These are phyloP conservation scores for Mirounga angustirostris DNA, from an alignment of 2,113 vertebrate genomes.

Conservation along the genomic window DNA sequence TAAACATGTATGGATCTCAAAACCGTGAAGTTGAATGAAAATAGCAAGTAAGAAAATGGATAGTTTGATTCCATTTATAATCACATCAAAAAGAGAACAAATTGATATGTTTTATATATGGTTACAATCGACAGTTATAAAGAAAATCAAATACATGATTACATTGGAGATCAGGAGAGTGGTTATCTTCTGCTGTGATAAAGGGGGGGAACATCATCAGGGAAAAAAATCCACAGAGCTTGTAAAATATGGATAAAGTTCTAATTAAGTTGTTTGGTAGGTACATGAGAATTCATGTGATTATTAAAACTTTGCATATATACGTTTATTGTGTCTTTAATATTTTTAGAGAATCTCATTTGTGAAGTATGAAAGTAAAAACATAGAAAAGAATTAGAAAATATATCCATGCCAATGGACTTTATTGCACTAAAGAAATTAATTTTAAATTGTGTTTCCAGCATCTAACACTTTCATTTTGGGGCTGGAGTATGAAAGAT, in stretches of 20 bases:
- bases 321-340: neutral
- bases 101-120: neutral
- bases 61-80: neutral
- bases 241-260: neutral
- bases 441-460: neutral
- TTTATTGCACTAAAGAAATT: neutral
- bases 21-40: neutral
- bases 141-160: neutral
- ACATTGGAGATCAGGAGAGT: neutral
- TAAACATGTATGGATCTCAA: neutral
- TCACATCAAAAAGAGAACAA: neutral
- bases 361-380: neutral
- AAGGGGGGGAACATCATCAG: neutral
- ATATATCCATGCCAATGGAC: neutral
- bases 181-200: neutral
- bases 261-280: neutral
- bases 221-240: accelerated
- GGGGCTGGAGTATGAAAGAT: neutral
- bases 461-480: neutral
- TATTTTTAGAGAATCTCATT: neutral
- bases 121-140: neutral
- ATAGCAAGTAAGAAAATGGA: neutral
- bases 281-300: neutral
- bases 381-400: neutral
- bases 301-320: neutral